phyloP scores from a whole-genome alignment of 2,888 invertebrate genomes.

The Anodontia alba region DNA sequence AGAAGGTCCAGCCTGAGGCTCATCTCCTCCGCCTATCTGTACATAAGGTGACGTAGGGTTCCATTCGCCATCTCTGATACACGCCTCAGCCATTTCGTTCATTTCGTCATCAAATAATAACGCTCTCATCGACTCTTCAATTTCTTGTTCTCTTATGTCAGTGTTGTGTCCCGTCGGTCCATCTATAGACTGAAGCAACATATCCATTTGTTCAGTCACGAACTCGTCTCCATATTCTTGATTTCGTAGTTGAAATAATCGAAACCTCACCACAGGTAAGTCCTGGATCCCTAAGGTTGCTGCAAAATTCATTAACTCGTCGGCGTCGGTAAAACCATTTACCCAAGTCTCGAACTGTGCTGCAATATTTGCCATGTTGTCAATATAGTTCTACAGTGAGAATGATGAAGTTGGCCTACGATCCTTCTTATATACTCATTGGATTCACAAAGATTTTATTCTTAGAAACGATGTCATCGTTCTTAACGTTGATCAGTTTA shows the following conservation, averaged over 20 bases:
- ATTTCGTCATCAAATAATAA: no score
- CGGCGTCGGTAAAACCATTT: conserved; percentile 21
- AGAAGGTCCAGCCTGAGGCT: no score
- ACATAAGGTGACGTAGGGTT: background rate
- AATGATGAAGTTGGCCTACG: background rate
- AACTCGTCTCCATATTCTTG: background rate
- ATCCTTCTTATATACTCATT: conserved; percentile 20
- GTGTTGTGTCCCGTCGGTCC: background rate
- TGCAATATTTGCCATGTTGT: conserved; percentile 29
- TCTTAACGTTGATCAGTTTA: no score
- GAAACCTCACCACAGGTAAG: conserved; percentile 12
- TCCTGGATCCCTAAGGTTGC: conserved; percentile 21
- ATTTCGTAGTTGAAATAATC: conserved; percentile 16
- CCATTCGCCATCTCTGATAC: conserved; percentile 9
- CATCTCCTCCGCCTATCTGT: conserved; percentile 5
- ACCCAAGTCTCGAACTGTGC: conserved; percentile 7
- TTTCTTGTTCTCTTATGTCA: conserved; percentile 15
- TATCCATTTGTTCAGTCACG: conserved; percentile 2
- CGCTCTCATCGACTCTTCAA: background rate
- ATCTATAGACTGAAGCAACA: background rate
- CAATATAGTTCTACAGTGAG: conserved; percentile 19
- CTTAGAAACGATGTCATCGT: no score
- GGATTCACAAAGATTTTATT: no score
- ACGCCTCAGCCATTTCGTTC: background rate
- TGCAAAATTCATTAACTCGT: conserved; percentile 31